Conservation (phyloP, 2,113 vertebrate genomes). For the Cyphomyrus plagiostoma region DNA sequence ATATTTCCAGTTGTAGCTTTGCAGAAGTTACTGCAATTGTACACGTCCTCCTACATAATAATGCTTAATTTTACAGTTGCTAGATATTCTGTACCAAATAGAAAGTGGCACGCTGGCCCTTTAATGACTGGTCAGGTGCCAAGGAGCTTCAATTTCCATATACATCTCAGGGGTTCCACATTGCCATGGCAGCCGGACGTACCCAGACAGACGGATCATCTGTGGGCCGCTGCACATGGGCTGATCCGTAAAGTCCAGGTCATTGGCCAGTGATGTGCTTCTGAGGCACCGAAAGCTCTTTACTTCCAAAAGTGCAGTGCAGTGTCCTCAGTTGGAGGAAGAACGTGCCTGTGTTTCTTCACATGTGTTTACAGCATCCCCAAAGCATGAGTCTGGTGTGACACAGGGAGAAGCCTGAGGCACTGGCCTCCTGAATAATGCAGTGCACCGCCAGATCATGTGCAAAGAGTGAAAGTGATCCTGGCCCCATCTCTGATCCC, state of each 20-base stretch:
- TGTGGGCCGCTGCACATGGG: neutral
- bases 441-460: neutral
- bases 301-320: neutral
- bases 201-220: constrained; percentile 11
- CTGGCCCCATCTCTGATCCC: neutral
- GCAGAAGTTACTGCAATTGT: neutral
- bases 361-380: neutral
- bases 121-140: neutral
- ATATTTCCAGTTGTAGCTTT: neutral
- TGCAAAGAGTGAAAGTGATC: neutral
- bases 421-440: neutral
- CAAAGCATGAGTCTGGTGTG: neutral
- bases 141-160: constrained; percentile 1
- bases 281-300: neutral
- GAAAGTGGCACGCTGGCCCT: neutral
- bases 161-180: constrained; percentile 17
- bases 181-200: constrained; percentile 22
- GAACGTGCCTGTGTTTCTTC: neutral
- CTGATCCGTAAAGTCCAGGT: neutral
- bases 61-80: neutral
- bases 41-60: neutral
- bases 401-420: neutral
- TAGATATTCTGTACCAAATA: neutral
- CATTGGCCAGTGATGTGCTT: neutral
- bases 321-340: neutral